These are phyloP conservation scores for Acanthis flammea DNA, from an alignment of 2,797 vertebrate species.

Conservation along the genomic window DNA sequence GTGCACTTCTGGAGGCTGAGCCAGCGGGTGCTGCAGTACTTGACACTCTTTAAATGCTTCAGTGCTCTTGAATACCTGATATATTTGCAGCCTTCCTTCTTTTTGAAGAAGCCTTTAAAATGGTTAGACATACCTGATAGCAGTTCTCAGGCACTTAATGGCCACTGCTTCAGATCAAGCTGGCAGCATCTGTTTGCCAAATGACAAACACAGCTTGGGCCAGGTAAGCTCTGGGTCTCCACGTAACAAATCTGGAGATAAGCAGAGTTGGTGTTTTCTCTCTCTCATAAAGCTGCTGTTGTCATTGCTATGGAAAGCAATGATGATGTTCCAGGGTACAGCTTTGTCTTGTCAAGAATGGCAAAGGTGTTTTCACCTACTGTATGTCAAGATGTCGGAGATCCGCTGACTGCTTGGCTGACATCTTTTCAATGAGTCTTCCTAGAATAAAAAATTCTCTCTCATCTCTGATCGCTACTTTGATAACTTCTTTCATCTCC, in stretches of 20 bases:
- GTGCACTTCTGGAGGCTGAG: conserved; percentile 32
- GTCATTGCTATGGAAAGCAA: neutral
- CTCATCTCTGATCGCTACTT: neutral
- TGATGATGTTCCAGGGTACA: neutral
- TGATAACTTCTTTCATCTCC: neutral
- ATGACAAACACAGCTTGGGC: neutral
- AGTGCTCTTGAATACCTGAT: neutral
- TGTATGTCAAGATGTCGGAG: neutral
- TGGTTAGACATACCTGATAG: neutral
- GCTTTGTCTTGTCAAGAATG: neutral
- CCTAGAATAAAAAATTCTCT: conserved; percentile 11
- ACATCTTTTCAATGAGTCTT: neutral
- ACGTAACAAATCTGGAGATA: neutral
- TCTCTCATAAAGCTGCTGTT: neutral
- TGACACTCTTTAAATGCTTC: conserved; percentile 50
- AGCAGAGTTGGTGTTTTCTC: neutral
- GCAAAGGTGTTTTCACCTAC: conserved; percentile 8
- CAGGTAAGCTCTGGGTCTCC: neutral
- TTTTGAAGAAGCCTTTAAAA: conserved; percentile 1
- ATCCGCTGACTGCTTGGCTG: neutral
- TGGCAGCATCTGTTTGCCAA: conserved; percentile 2
- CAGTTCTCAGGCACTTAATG: neutral
- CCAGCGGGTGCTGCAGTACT: neutral
- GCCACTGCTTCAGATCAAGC: neutral
- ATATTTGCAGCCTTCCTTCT: neutral